A percentile compares a stretch with the other conserved stretches of the same genome.
phyloP scores from a whole-genome alignment of 2,797 vertebrate species.

The Micropoecilia bifurca region DNA sequence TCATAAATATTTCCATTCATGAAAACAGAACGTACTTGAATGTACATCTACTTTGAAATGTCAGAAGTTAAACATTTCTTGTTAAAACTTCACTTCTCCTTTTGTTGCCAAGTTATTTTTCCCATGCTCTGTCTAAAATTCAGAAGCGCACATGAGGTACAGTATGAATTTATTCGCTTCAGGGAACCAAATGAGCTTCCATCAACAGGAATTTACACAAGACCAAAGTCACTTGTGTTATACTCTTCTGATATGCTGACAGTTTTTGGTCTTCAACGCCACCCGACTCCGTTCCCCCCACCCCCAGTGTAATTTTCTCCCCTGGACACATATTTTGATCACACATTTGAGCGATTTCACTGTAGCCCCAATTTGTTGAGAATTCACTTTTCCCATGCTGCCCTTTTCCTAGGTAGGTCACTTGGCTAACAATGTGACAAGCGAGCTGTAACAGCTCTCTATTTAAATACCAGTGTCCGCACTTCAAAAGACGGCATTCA shows the following conservation, averaged over 20 bases:
- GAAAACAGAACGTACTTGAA: not conserved
- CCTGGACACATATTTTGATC: conserved; percentile 58
- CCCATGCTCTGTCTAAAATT: conserved; percentile 47
- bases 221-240: conserved; percentile 63
- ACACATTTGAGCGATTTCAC: conserved; percentile 61
- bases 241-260: conserved; percentile 20
- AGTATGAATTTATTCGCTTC: conserved; percentile 76
- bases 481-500: conserved; percentile 28
- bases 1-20: not conserved
- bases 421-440: conserved; percentile 37
- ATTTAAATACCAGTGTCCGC: conserved; percentile 26
- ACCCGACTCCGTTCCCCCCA: not conserved
- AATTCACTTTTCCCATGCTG: conserved; percentile 42
- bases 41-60: not conserved
- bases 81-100: not conserved
- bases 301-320: conserved; percentile 45
- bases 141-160: conserved; percentile 42
- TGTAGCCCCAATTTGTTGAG: conserved; percentile 55
- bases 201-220: conserved; percentile 69
- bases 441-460: conserved; percentile 24
- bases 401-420: conserved; percentile 63
- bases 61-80: not conserved
- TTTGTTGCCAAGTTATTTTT: conserved; percentile 46
- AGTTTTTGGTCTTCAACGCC: not conserved
- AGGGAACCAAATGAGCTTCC: conserved; percentile 67